These are phyloP conservation scores for Clitarchus hookeri DNA, from an alignment of 2,888 invertebrate genomes.

Conservation along the genomic window DNA sequence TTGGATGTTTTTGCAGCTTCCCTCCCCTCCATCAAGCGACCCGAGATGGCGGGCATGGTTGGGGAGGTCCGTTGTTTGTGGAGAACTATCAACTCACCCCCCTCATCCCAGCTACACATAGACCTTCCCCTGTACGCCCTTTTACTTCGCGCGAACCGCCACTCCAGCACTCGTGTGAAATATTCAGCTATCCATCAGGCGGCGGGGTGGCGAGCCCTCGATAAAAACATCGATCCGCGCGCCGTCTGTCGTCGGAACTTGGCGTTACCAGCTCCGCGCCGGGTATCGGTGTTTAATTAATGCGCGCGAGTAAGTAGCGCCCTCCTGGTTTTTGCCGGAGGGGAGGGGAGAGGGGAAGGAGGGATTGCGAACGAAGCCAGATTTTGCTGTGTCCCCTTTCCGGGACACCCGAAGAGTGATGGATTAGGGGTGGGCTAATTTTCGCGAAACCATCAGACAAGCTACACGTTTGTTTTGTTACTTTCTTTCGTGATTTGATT, in stretches of 20 bases:
- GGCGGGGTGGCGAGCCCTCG: background rate
- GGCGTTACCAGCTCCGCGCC: background rate
- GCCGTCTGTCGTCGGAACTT: background rate
- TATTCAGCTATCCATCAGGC: slow-evolving; percentile 8
- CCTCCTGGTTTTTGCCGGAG: background rate
- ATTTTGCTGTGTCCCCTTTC: no score
- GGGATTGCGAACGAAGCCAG: no score
- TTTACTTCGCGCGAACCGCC: background rate
- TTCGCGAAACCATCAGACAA: no score
- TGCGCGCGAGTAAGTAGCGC: background rate
- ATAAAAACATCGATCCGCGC: slow-evolving; percentile 10
- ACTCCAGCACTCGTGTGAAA: background rate
- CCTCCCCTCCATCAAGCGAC: background rate
- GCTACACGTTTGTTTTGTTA: no score
- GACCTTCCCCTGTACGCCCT: background rate
- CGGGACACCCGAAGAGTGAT: no score
- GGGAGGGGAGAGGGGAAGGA: no score
- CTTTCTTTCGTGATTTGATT: no score
- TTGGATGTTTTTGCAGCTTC: background rate
- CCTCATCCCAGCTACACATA: background rate
- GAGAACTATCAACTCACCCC: background rate
- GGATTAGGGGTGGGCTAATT: no score
- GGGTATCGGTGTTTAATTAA: background rate
- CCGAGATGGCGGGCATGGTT: background rate
- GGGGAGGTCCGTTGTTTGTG: background rate